phyloP scores from a whole-genome alignment of 2,888 invertebrate species.

The Isoperla grammatica region DNA sequence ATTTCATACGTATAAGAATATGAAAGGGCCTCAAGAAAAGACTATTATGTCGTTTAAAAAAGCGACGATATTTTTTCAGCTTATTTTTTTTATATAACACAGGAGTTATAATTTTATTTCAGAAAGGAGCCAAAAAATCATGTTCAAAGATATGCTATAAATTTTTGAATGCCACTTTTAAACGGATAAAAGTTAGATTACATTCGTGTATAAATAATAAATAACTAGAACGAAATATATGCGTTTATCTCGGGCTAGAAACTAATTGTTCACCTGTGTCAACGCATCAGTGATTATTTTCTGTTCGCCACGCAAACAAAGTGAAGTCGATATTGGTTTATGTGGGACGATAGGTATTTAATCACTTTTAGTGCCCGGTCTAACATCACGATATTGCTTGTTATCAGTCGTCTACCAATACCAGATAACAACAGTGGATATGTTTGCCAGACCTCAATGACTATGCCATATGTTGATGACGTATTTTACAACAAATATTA shows the following conservation, averaged over 20 bases:
- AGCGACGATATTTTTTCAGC: slow-evolving; percentile 9
- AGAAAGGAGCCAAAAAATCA: neutral
- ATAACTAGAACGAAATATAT: no score
- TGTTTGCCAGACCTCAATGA: no score
- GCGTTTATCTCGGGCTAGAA: neutral
- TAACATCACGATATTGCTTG: neutral
- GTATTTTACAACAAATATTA: no score
- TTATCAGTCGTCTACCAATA: neutral
- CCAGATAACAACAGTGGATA: neutral
- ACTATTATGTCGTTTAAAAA: slow-evolving; percentile 17
- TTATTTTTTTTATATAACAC: slow-evolving; percentile 11
- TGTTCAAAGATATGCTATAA: no score
- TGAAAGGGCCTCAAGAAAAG: slow-evolving; percentile 6
- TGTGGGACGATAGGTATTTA: slow-evolving; percentile 3
- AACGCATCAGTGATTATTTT: neutral
- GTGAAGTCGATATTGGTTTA: neutral
- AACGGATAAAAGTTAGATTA: no score
- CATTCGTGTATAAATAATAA: no score
- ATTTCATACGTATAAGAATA: slow-evolving; percentile 14
- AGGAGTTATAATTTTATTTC: slow-evolving; percentile 9
- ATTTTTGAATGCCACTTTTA: no score
- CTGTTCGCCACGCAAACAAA: neutral
- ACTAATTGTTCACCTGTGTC: slow-evolving; percentile 15
- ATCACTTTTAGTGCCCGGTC: slow-evolving; percentile 12
- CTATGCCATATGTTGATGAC: no score